These are phyloP conservation scores for Megaleporinus macrocephalus DNA, from an alignment of 2,113 vertebrate genomes.

Conservation along the genomic window DNA sequence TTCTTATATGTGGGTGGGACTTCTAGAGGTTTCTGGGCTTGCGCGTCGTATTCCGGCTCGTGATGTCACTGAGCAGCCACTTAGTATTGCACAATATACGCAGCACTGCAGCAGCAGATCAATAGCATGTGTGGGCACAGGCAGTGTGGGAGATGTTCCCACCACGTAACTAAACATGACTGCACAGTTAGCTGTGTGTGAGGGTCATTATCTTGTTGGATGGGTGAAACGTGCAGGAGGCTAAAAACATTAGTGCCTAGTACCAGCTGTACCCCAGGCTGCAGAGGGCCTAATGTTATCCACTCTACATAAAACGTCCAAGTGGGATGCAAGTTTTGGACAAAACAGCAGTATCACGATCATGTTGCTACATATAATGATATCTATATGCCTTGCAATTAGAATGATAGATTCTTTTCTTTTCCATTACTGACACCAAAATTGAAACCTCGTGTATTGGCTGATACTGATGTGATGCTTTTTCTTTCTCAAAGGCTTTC, in stretches of 20 bases:
- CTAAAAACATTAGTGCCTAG: not conserved
- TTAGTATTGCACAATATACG: conserved; percentile 16
- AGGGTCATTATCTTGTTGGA: conserved; percentile 1
- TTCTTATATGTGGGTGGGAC: not conserved
- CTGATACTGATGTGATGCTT: no score
- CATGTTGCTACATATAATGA: no score
- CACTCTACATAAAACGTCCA: no score
- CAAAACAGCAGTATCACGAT: no score
- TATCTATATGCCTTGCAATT: no score
- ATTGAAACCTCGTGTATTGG: no score
- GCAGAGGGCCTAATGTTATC: no score
- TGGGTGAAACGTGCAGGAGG: not conserved
- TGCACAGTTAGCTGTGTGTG: not conserved
- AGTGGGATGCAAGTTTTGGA: no score
- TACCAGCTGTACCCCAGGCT: not conserved
- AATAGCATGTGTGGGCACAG: not conserved
- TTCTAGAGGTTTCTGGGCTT: conserved; percentile 15
- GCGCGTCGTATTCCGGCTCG: conserved; percentile 11
- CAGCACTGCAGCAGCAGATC: not conserved
- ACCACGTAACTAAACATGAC: not conserved
- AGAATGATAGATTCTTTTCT: no score
- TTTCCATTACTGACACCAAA: no score
- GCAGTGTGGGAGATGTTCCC: conserved; percentile 10
- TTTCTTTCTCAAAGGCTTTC: no score
- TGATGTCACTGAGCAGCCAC: conserved; percentile 11